Conservation (phyloP, 2,797 vertebrate species). For the Onychomys torridus region DNA sequence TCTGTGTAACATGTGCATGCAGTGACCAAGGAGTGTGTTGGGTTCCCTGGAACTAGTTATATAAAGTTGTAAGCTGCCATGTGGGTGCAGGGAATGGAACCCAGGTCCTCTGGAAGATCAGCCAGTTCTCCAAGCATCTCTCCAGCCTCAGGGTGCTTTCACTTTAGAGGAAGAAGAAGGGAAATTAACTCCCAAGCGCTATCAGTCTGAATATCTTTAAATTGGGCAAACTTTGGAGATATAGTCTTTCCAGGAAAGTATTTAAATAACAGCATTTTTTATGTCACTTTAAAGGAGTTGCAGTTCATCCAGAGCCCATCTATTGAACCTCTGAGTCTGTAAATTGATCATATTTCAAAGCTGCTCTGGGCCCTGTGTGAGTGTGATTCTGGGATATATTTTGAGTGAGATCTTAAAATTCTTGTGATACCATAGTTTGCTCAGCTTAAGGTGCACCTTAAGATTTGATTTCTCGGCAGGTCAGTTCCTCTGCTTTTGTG, state of each 20-base stretch:
- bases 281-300: neutral
- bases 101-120: neutral
- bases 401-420: neutral
- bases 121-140: neutral
- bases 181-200: neutral
- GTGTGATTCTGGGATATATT: neutral
- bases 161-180: neutral
- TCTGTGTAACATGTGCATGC: neutral
- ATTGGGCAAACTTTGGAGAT: neutral
- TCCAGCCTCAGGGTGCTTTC: neutral
- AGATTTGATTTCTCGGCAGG: slow-evolving; percentile 31
- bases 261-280: neutral
- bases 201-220: neutral
- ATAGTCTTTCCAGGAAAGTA: neutral
- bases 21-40: neutral
- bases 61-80: neutral
- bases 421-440: neutral
- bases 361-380: neutral
- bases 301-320: neutral
- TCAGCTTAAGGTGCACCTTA: neutral
- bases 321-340: neutral
- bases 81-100: neutral
- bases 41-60: neutral
- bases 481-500: slow-evolving; percentile 46
- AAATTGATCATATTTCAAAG: neutral